Evolutionary conservation across 2,888 invertebrate genomes (phyloP), one percentile per base, ranked within the genome.

Genomic region (Achlya flavicornis): DNA sequence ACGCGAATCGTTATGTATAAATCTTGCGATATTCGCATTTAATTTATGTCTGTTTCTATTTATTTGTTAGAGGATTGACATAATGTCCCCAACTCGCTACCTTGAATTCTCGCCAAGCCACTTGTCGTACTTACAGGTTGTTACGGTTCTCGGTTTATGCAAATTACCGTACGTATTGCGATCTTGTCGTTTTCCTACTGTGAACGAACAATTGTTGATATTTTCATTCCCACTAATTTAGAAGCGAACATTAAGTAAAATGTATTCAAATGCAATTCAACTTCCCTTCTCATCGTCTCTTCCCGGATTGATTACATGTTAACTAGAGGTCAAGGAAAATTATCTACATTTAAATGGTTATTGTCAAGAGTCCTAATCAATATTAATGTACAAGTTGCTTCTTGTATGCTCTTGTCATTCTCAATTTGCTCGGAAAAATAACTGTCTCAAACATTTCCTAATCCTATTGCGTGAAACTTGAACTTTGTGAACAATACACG

Each of bases 401-500:
- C 19, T 53, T n/a, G 4, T n/a, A 10, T 19, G 8, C 16, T 5
- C 14, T 10, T 7, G 10, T 19, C 4, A 48, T 16, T 16, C 4
- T 16, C 19, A 19, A 53, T 53, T 43, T 64, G 38, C 60, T 46
- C n/a, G 46, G 32, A 32, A 35, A 46, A 14, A 41, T 63, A 35
- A 58, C 33, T 58, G 35, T 57, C 43, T 48, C 19, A 19, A 61
- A 16, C 62, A 63, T 67, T 71, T 64, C 64, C 61, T 64, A 63
- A 66, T 71, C 67, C 64, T 68, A 74, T 75, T 70, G 67, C 66
- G 65, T 68, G 72, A 77, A 78, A 79, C 72, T 75, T 78, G 72
- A 82, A 72, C 80, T 26, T 59, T 77, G 68, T 68, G 70, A 80
- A 87, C 85, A 86, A 85, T 85, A 84, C 78, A 67, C 84, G 89